Evolutionary conservation across 1,140 invertebrate species (phyloP).

Genomic region (Drosophila yakuba): DNA sequence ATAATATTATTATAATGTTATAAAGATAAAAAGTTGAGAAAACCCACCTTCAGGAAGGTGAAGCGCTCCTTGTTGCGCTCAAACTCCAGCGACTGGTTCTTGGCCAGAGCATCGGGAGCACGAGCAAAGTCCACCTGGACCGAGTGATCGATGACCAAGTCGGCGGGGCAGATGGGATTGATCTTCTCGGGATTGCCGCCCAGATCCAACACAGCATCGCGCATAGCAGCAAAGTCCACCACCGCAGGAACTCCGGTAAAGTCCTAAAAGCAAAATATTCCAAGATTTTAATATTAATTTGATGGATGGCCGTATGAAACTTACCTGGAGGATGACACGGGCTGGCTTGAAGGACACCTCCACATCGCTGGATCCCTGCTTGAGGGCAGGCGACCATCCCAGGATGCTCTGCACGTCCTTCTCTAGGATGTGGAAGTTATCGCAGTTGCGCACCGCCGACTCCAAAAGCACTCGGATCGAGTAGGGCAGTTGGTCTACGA

Average conservation of each 20-base stretch:
- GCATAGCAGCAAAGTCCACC: slow-evolving; percentile 99
- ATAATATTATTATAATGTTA: not conserved
- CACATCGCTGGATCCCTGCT: slow-evolving; percentile 87
- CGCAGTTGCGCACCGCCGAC: slow-evolving; percentile 97
- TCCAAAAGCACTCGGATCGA: slow-evolving; percentile 97
- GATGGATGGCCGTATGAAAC: not conserved
- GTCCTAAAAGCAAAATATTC: slow-evolving; percentile 86
- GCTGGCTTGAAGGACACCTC: slow-evolving; percentile 98
- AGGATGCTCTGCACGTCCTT: slow-evolving; percentile 96
- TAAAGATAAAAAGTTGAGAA: not conserved
- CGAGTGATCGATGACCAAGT: slow-evolving; percentile 99
- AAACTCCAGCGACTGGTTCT: slow-evolving; percentile 98
- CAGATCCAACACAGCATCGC: slow-evolving; percentile 95
- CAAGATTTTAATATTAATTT: not conserved
- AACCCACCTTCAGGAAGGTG: slow-evolving; percentile 92
- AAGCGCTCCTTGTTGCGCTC: slow-evolving; percentile 98
- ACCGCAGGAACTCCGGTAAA: slow-evolving; percentile 99
- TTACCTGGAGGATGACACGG: slow-evolving; percentile 96
- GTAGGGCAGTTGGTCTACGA: slow-evolving; percentile 92
- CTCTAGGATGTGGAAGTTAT: slow-evolving; percentile 95
- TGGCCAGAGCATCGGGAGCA: slow-evolving; percentile 94
- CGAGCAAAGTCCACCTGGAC: slow-evolving; percentile 98
- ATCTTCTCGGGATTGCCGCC: slow-evolving; percentile 96
- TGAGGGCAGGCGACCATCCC: slow-evolving; percentile 93
- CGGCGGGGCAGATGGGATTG: slow-evolving; percentile 98